These are phyloP conservation scores for Chlorocebus sabaeus DNA, from an alignment of 2,113 vertebrate species.

Conservation along the genomic window DNA sequence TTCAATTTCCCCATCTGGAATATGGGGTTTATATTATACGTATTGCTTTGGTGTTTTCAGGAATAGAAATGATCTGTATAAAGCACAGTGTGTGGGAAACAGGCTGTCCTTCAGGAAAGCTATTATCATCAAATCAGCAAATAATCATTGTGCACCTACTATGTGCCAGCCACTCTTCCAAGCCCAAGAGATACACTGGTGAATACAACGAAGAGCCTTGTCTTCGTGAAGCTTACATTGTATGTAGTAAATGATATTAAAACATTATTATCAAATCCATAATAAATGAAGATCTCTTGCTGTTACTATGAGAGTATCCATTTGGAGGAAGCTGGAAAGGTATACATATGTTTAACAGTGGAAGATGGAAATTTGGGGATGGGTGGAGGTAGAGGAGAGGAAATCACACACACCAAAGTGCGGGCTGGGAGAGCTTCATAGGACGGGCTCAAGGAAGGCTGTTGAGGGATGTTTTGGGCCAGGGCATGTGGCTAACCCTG, in stretches of 20 bases:
- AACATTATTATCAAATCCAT: neutral
- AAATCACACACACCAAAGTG: neutral
- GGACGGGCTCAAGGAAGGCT: neutral
- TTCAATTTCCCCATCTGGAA: neutral
- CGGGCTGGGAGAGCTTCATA: rapidly evolving
- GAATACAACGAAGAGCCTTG: neutral
- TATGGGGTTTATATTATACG: neutral
- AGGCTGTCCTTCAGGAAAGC: neutral
- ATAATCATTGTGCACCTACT: neutral
- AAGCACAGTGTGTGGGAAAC: neutral
- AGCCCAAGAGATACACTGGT: neutral
- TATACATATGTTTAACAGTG: neutral
- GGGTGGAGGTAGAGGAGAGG: neutral
- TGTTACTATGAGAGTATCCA: neutral
- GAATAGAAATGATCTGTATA: neutral
- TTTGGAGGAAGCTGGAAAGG: neutral
- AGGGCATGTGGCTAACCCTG: rapidly evolving
- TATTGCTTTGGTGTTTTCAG: neutral
- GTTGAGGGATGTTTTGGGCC: rapidly evolving
- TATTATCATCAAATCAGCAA: neutral
- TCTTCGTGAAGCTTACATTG: neutral
- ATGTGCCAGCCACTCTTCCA: neutral
- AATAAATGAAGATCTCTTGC: neutral
- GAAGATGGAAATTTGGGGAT: neutral
- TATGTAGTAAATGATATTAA: neutral